Conservation (phyloP, 2,888 invertebrate genomes). For the Mythimna lalbum region DNA sequence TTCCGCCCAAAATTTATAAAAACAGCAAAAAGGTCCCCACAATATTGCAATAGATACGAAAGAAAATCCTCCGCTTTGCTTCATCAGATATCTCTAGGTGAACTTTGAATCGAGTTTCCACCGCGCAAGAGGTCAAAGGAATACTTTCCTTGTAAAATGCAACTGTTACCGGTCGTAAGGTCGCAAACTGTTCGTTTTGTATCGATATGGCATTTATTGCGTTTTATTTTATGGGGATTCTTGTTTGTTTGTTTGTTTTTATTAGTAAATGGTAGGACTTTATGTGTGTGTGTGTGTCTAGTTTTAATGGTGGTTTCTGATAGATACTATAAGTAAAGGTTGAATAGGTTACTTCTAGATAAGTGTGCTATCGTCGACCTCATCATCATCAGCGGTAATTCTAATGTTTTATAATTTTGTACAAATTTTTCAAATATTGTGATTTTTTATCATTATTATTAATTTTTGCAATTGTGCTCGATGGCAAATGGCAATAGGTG, state of each 20-base stretch:
- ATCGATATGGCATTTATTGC: conserved; percentile 56
- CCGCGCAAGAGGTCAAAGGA: conserved; percentile 69
- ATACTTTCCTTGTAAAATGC: conserved; percentile 63
- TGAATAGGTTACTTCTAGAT: no score
- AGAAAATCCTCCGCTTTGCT: conserved; percentile 74
- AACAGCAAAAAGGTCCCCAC: conserved; percentile 33
- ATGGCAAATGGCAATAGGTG: no score
- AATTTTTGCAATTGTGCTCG: no score
- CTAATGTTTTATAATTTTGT: no score
- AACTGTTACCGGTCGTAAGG: conserved; percentile 60
- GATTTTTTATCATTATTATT: no score
- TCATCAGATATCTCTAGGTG: conserved; percentile 75
- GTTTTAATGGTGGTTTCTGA: not conserved
- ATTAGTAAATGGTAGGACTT: not conserved
- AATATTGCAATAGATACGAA: conserved; percentile 69
- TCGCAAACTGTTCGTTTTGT: conserved; percentile 55
- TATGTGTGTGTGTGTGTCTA: not conserved
- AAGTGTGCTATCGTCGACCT: no score
- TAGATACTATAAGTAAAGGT: no score
- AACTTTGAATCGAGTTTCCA: conserved; percentile 79
- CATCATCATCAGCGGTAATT: no score
- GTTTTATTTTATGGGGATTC: conserved; percentile 52
- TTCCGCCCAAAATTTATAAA: not conserved
- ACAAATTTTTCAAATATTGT: no score
- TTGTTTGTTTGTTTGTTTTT: conserved; percentile 45